Base-by-base conservation (phyloP, 2,888 invertebrate species). In the Stenotaenia linearis region DNA sequence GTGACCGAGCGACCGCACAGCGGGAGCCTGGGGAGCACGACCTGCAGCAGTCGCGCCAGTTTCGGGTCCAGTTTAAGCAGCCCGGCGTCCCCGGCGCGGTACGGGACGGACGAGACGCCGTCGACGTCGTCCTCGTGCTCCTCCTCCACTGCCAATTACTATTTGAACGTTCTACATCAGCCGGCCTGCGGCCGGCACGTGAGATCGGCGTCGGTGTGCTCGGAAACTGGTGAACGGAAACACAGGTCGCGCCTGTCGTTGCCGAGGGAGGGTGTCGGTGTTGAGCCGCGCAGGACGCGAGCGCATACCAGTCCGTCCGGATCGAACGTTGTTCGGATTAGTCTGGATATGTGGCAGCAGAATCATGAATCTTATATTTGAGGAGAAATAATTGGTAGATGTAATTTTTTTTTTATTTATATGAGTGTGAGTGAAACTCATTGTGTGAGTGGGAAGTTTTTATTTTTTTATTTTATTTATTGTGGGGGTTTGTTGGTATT, bases 41-140 rank as follows among this genome's bases (percentile, higher is more conserved):
- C 80, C 9, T 81, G 81, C 50, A 81, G 81, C 35, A 81, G 81
- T 32, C 78, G 79, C 15, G 80, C 81, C 6, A 80, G 80, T 23
- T 81, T 81, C 25, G 81, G 80, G 0, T 78, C 80, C 32, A 32
- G 28, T 9, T 25, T 32, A 12, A 79, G 79, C 32, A 79, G 81
- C 35, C 32, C 78, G 23, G 75, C 75, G 21, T 32, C 76, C 3
- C 78, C 79, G 18, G 80, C 37, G n/a, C 4, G 37, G 7, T 50
- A 45, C 9, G 23, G 25, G 3, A 18, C 10, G 21, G 25, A 78
- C 25, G 25, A 28, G 18, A 28, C 45, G 1, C 23, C 45, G 56
- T 32, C 23, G 28, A 61, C 56, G 30, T n/a, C 21, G 5, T 30
- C 21, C 3, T 32, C 21, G 3, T 18, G 32, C 10, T 76, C 40